Base-by-base conservation (phyloP, 2,888 invertebrate genomes). In the Drosophila pegasa region DNA sequence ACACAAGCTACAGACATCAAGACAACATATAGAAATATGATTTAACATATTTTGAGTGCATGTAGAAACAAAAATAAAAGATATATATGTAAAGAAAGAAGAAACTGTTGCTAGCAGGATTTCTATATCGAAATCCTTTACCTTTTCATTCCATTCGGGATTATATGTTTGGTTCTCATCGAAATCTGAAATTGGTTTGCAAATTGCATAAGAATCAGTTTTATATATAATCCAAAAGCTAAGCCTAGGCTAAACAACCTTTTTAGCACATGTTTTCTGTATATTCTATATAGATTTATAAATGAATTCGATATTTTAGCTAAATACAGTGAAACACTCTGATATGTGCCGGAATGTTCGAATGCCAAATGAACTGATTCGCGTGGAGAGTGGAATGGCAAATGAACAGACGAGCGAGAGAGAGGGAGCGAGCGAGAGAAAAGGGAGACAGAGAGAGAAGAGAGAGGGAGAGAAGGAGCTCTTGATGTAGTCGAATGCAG, bases 81-180 rank as follows among this genome's bases (percentile, higher is more conserved):
- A 40, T 22, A 35, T 35, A n/a, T 22, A 33, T 50, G 22, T 50
- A 71, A 64, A 50, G 62, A 67, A 71, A 70, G 64, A 68, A 71
- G 51, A 71, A 67, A 52, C 66, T 61, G 29, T 57, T 54, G 62
- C 52, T 47, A 60, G 45, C 61, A 75, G 75, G 79, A 82, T 69
- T 79, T 73, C 89, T 35, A 50, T 31, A 47, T 45, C 29, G 88
- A 85, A 82, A 74, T 66, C 73, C 64, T 85, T 90, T 92, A 92
- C 92, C 92, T 92, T 92, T 86, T 92, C 91, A 86, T 90, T 92
- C 92, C 92, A 92, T 78, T 92, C 92, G 75, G 90, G 90, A 86
- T 90, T 91, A 88, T 91, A 91, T 71, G 91, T 89, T 89, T 92
- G 91, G 71, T 90, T 86, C 87, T 92, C 92, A 83, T 92, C 92